phyloP scores from a whole-genome alignment of 2,797 vertebrate genomes.

The Chrysolophus pictus region DNA sequence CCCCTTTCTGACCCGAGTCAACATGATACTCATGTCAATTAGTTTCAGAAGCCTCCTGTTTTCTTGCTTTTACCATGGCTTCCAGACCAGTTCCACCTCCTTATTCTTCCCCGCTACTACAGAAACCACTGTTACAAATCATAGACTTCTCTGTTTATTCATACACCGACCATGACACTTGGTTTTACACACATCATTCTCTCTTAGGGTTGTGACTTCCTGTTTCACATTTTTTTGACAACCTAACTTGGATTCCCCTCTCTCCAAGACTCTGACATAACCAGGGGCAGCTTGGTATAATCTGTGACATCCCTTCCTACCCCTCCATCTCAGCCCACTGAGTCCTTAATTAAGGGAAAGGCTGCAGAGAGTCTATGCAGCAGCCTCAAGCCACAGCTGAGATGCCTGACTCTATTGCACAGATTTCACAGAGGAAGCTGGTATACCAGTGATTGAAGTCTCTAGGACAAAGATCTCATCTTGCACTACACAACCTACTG shows the following conservation, averaged over 20 bases:
- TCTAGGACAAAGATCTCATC: neutral
- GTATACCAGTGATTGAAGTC: neutral
- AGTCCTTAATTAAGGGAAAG: neutral
- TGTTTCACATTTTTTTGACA: neutral
- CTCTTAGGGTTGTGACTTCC: neutral
- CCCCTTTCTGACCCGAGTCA: neutral
- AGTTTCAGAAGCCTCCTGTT: neutral
- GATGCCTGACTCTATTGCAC: neutral
- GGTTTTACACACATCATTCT: neutral
- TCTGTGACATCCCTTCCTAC: neutral
- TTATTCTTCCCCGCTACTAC: neutral
- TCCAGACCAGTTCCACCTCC: neutral
- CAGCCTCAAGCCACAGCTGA: neutral
- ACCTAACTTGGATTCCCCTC: neutral
- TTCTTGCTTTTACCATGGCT: neutral
- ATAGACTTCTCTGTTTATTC: neutral
- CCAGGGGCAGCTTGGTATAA: neutral
- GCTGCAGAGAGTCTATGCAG: rapidly evolving
- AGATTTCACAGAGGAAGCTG: neutral
- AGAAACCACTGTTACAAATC: neutral
- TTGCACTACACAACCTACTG: neutral
- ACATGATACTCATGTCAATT: neutral
- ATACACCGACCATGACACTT: rapidly evolving
- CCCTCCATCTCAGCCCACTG: neutral
- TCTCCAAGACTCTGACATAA: neutral